Conservation (phyloP, 2,797 vertebrate genomes). For the Apodemus agrarius region DNA sequence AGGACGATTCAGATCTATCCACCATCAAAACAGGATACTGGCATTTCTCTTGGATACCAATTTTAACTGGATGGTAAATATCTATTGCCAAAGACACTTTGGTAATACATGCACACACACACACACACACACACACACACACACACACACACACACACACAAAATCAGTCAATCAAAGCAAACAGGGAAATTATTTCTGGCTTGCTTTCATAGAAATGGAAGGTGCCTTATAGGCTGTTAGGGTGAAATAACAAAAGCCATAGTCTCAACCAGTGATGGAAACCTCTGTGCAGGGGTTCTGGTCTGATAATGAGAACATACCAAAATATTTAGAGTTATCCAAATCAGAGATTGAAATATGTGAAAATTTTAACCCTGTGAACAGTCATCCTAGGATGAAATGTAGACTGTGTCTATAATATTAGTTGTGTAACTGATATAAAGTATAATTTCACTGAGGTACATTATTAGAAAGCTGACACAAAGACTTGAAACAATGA, state of each 20-base stretch:
- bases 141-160: too few species aligned
- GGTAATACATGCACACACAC: too few species aligned
- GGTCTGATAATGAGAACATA: background rate
- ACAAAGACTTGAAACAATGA: background rate
- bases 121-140: too few species aligned
- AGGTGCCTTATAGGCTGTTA: background rate
- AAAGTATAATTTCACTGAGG: background rate
- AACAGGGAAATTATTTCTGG: background rate
- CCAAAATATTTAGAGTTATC: background rate
- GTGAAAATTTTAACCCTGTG: conserved; percentile 1
- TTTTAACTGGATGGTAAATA: background rate
- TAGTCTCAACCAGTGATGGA: background rate
- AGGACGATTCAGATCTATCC: background rate
- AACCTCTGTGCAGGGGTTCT: background rate
- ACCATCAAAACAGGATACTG: background rate
- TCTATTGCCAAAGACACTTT: too few species aligned
- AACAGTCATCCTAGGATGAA: background rate
- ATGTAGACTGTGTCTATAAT: background rate
- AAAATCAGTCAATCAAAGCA: background rate
- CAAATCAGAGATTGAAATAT: background rate
- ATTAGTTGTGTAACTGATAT: background rate
- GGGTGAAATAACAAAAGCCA: background rate
- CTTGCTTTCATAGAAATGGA: background rate
- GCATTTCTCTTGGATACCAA: background rate
- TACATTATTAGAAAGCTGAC: background rate